Percentiles rank a stretch among this genome's conserved stretches.
These are phyloP conservation scores for Aurelia coerulea DNA, from an alignment of 30 jellyfish, hydroid and myxozoan species.

Conservation along the genomic window DNA sequence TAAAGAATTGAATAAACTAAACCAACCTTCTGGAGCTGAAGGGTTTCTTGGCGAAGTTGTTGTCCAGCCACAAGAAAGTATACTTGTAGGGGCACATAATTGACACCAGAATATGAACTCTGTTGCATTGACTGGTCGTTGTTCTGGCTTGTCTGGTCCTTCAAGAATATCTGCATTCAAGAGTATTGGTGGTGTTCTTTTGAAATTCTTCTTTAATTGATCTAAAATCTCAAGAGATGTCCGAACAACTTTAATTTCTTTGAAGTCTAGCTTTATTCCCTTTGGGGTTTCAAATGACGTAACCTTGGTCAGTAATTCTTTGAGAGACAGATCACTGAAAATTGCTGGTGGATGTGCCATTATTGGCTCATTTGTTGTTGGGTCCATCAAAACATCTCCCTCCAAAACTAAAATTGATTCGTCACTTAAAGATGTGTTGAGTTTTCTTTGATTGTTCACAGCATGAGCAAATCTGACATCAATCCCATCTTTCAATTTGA, in stretches of 20 bases:
- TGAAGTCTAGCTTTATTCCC: constrained; percentile 90
- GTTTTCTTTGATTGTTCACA: constrained; percentile 73
- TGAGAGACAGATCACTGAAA: constrained; percentile 80
- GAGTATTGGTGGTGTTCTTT: constrained; percentile 47
- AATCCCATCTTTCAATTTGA: constrained; percentile 79
- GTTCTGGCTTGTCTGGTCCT: constrained; percentile 86
- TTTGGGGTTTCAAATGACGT: constrained; percentile 30
- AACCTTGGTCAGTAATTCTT: constrained; percentile 40
- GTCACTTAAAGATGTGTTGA: constrained; percentile 59
- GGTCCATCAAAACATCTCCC: constrained; percentile 91
- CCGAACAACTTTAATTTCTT: constrained; percentile 67
- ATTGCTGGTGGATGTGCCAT: constrained; percentile 98
- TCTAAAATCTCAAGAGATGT: constrained; percentile 83
- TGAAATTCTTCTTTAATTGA: neutral
- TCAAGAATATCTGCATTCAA: constrained; percentile 88
- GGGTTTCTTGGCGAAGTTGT: constrained; percentile 25
- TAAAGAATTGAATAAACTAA: too few relatives aligned
- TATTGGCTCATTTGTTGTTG: constrained; percentile 59
- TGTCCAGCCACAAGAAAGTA: constrained; percentile 97
- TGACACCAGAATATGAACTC: constrained; percentile 40
- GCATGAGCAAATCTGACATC: constrained; percentile 94
- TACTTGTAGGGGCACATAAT: constrained; percentile 6
- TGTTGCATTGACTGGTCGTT: constrained; percentile 77
- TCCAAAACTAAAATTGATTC: constrained; percentile 66
- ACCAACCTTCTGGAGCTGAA: constrained; percentile 34